A percentile compares a stretch with the other conserved stretches of the same genome.
Conservation (phyloP, 2,113 vertebrate species). For the Arvicanthis niloticus region DNA sequence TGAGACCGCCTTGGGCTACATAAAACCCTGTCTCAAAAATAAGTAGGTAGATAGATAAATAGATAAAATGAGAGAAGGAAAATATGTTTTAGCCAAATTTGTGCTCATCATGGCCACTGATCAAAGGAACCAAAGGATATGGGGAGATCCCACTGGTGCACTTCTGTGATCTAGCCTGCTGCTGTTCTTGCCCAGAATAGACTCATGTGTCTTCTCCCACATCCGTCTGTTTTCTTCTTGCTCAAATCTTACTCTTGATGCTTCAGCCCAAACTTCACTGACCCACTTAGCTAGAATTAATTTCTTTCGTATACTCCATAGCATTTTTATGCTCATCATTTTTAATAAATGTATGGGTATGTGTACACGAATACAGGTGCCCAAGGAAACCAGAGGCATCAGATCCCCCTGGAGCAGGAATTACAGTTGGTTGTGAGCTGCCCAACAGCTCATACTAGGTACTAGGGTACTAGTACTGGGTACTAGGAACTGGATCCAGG, state of each 20-base stretch:
- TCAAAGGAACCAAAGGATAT: neutral
- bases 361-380: neutral
- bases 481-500: neutral
- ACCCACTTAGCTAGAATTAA: neutral
- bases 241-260: slow-evolving; percentile 8
- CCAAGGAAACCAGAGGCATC: neutral
- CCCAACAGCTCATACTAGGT: too few relatives aligned
- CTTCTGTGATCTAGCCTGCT: neutral
- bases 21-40: neutral
- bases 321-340: neutral
- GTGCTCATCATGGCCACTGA: neutral
- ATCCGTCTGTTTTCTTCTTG: neutral
- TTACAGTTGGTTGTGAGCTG: neutral
- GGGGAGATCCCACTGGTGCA: neutral
- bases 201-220: neutral
- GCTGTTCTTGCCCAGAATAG: neutral
- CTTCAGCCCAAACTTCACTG: neutral
- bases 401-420: too few relatives aligned
- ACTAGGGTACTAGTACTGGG: too few relatives aligned
- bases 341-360: neutral
- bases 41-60: neutral
- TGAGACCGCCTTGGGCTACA: neutral
- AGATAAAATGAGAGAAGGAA: neutral
- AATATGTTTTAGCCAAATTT: neutral
- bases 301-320: neutral